These are phyloP conservation scores for Noctua janthina DNA, from an alignment of 2,888 invertebrate genomes.

Conservation along the genomic window DNA sequence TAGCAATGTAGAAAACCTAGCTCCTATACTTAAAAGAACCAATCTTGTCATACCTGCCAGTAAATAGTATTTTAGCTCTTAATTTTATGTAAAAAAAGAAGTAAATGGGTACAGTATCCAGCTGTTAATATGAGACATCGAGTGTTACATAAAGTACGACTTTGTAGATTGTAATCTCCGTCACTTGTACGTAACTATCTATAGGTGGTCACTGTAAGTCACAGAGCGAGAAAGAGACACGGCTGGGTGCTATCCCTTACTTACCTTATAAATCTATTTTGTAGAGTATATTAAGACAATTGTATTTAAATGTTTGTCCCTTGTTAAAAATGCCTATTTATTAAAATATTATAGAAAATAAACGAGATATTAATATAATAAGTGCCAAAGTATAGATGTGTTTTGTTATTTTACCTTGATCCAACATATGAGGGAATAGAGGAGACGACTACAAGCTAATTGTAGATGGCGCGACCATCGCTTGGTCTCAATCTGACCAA, in stretches of 20 bases:
- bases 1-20: conserved; percentile 13
- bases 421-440: not conserved
- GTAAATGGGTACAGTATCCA: not conserved
- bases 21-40: conserved; percentile 41
- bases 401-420: conserved; percentile 30
- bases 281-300: conserved; percentile 15
- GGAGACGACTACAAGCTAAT: too few relatives aligned
- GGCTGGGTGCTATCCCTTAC: not conserved
- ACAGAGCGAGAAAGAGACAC: too few relatives aligned
- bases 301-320: conserved; percentile 58
- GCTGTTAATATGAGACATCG: not conserved
- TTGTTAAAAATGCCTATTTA: conserved; percentile 59
- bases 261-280: not conserved
- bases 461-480: too few relatives aligned
- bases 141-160: not conserved
- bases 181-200: not conserved
- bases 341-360: conserved; percentile 45
- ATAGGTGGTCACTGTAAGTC: not conserved
- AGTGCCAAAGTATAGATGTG: conserved; percentile 60
- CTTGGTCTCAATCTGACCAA: too few relatives aligned
- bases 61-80: conserved; percentile 30
- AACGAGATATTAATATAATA: conserved; percentile 57
- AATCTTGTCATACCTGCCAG: conserved; percentile 53
- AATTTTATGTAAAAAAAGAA: conserved; percentile 4
- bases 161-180: too few relatives aligned